These are phyloP conservation scores for Argopecten irradians DNA, from an alignment of 1,140 invertebrate species.

Conservation along the genomic window DNA sequence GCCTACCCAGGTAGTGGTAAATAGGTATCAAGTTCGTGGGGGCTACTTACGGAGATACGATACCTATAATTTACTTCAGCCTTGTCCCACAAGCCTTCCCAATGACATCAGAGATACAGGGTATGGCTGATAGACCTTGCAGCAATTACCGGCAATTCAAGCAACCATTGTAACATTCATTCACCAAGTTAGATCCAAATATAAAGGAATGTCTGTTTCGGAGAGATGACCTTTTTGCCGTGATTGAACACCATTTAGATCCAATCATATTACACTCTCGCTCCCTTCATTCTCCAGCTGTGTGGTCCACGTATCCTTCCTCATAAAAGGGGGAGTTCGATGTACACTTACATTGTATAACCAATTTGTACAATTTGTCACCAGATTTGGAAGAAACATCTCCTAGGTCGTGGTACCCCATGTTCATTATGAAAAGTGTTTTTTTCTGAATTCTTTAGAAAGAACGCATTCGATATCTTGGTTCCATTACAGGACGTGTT, in stretches of 20 bases:
- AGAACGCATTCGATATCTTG: too few species aligned
- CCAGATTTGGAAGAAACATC: too few species aligned
- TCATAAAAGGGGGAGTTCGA: too few species aligned
- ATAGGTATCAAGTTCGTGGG: not conserved
- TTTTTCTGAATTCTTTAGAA: too few species aligned
- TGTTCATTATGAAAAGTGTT: too few species aligned
- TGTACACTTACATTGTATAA: too few species aligned
- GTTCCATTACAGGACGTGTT: too few species aligned
- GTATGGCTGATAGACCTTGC: not conserved
- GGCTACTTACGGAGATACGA: not conserved
- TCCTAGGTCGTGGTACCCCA: too few species aligned
- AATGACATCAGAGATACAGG: not conserved
- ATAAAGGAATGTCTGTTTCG: constrained; percentile 11
- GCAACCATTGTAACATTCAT: not conserved
- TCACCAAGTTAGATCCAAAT: not conserved
- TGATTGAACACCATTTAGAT: not conserved
- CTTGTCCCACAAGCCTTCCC: not conserved
- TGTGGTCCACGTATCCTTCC: not conserved
- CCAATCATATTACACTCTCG: not conserved
- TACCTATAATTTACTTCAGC: not conserved
- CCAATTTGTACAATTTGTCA: not conserved
- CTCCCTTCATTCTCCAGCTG: not conserved
- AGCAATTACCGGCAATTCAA: not conserved
- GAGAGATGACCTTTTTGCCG: not conserved
- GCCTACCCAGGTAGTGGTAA: not conserved